Evolutionary conservation across 2,797 vertebrate genomes (phyloP), one percentile per base, ranked within the genome.

Genomic region (Eleutherodactylus coqui): DNA sequence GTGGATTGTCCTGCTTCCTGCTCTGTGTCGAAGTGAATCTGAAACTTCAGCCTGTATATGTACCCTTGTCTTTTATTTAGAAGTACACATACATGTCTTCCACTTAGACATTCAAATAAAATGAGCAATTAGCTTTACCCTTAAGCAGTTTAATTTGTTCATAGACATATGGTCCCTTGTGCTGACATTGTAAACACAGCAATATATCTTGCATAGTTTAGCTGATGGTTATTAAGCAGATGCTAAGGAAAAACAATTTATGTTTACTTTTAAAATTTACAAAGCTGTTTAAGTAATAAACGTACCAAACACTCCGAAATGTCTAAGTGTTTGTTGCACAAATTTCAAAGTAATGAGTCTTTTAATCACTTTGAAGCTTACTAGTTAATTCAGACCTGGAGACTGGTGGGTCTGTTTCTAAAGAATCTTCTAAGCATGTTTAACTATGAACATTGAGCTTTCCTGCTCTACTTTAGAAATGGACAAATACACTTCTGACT

Each of bases 231-330:
- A 87, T 87, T 84, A 87, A 87, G 80, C 86, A 87, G 86, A 87
- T 87, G 86, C 86, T 87, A 87, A 79, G 82, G 55, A 84, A 87
- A 82, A 87, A 87, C 82, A 75, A 62, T 84, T 84, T 84, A 79
- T 84, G 80, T 87, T 87, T 84, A 87, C 86, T 79, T 87, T 87
- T 84, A 79, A 82, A 73, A 87, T 84, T 79, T 87, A 87, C 82
- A 87, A 83, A 87, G 86, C 81, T 78, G 64, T 79, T 87, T 83
- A 75, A 84, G 82, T 64, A 76, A 75, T 84, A 87, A 60, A 82
- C 75, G 75, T 73, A 24, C 51, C 81, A 41, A 83, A 79, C 80
- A 79, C 81, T 83, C 77, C 45, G 13, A 60, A 58, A 79, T 11
- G 72, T 47, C 41, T 62, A 51, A 51, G 53, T 75, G 67, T 87